Evolutionary conservation across 2,797 vertebrate species (phyloP).

Genomic region (Malurus splendens): DNA sequence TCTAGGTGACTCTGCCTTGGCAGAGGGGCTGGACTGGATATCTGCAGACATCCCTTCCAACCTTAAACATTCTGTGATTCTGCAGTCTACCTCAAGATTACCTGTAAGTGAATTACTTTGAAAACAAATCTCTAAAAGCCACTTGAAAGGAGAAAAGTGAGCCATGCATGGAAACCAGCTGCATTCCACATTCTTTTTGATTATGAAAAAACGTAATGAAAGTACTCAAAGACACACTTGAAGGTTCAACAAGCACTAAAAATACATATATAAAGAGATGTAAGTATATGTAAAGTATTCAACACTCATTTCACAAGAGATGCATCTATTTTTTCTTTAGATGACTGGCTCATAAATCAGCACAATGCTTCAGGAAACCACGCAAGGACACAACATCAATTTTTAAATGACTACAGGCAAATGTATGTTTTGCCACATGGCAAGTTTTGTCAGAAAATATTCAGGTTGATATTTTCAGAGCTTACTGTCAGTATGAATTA

Average conservation of each 20-base stretch:
- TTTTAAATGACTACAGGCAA: slow-evolving; percentile 38
- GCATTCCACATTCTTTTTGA: background rate
- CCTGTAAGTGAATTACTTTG: background rate
- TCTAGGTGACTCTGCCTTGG: background rate
- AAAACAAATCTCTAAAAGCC: background rate
- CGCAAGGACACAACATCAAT: background rate
- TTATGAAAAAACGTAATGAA: background rate
- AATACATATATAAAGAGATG: background rate
- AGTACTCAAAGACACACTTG: background rate
- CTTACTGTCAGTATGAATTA: background rate
- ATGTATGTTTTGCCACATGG: slow-evolving; percentile 15
- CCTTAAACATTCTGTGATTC: background rate
- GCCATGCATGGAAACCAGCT: background rate
- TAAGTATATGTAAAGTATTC: background rate
- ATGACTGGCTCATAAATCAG: background rate
- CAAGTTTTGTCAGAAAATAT: slow-evolving; percentile 24
- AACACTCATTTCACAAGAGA: background rate
- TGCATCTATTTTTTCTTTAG: background rate
- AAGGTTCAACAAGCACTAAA: background rate
- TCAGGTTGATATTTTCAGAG: slow-evolving; percentile 13
- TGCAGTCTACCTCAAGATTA: background rate
- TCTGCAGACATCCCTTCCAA: background rate
- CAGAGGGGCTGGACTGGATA: background rate
- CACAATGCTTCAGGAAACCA: background rate
- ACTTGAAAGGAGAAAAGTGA: background rate